These are phyloP conservation scores for Zeus faber DNA, from an alignment of 2,113 vertebrate genomes.

Conservation along the genomic window DNA sequence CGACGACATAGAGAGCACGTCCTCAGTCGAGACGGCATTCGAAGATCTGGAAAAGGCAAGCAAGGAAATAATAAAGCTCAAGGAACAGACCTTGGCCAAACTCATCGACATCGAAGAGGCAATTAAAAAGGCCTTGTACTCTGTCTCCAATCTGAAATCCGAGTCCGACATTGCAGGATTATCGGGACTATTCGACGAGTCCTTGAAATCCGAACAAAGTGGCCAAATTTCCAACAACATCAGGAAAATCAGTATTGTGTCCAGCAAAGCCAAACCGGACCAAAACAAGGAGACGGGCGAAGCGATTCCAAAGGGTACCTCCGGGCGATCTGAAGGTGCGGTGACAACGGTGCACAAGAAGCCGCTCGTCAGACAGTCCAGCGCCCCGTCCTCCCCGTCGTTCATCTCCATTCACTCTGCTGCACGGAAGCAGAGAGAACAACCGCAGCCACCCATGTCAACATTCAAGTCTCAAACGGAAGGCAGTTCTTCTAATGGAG, in stretches of 20 bases:
- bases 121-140: constrained; percentile 90
- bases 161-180: constrained; percentile 82
- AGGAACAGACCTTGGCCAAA: constrained; percentile 89
- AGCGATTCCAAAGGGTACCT: constrained; percentile 52
- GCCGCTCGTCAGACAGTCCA: constrained; percentile 58
- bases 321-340: constrained; percentile 19
- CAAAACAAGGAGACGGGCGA: constrained; percentile 28
- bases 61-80: constrained; percentile 85
- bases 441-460: constrained; percentile 42
- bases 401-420: constrained; percentile 91
- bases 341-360: constrained; percentile 14
- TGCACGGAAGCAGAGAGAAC: constrained; percentile 74
- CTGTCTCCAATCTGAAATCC: constrained; percentile 90
- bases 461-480: constrained; percentile 51
- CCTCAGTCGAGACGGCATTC: constrained; percentile 83
- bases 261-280: constrained; percentile 69
- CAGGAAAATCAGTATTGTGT: constrained; percentile 81
- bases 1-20: constrained; percentile 75
- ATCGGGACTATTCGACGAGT: constrained; percentile 86
- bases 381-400: constrained; percentile 83
- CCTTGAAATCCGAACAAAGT: constrained; percentile 73
- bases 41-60: constrained; percentile 90
- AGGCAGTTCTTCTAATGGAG: too few relatives aligned
- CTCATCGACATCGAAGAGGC: constrained; percentile 89
- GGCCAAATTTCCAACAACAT: constrained; percentile 71